Evolutionary conservation across 2,888 invertebrate genomes (phyloP), one percentile per base, ranked within the genome.

Genomic region (Euphydryas editha): DNA sequence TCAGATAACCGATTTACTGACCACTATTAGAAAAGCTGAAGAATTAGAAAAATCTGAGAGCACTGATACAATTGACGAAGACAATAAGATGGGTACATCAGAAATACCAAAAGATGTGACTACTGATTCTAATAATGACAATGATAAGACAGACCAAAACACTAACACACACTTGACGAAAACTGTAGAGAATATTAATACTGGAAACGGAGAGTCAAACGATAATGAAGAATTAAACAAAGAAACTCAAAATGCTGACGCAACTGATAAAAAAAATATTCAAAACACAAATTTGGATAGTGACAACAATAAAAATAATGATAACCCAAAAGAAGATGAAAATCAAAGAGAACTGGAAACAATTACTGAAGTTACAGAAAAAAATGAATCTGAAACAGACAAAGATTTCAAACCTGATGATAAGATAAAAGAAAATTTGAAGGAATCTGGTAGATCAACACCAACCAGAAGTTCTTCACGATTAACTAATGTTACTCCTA

Each of bases 1-100:
- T 4, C 87, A 89, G 72, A 88, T 88, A 24, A 73, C 71, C 3
- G 83, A 86, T 42, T 73, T 90, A n/a, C 75, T 89, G 0, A 68
- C 79, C 0, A 76, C 83, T 2, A 85, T 88, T 46, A 77, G 78
- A 44, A 73, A 65, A 39, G 57, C 15, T 10, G 54, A 44, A 44
- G 42, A 44, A 44, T 5, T n/a, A n/a, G 42, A 3, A 11, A 3
- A 11, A 39, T 15, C 39, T 7, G 11, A 36, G 36, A 36, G 6
- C 6, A 10, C 5, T 36, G 36, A 36, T 10, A 36, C 5, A 36
- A 36, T 11, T 39, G 39, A n/a, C n/a, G n/a, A 30, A 7, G 30
- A 30, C 30, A 30, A 30, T 30, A 30, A 30, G 1, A 30, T 30
- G 5, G 8, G 30, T 30, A 7, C 30, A 30, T 5, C 5, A 7